Evolutionary conservation across 2,797 vertebrate species (phyloP), one percentile per base, ranked within the genome.

Genomic region (Melanotaenia trifasciata): DNA sequence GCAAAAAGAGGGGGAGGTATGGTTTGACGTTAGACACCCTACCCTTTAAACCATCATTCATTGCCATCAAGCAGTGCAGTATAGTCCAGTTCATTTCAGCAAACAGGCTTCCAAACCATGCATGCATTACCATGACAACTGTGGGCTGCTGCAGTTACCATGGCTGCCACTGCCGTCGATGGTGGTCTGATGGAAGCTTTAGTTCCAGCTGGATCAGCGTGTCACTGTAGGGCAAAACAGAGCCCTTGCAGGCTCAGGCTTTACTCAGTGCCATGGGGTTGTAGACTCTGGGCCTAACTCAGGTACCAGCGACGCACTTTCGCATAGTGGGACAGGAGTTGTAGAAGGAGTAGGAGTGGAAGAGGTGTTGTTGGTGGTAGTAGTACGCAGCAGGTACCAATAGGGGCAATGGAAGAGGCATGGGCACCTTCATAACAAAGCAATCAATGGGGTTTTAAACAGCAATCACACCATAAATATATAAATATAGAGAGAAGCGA

Each of bases 341-440:
- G 94, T 89, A 94, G 93, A 92, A 93, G 89, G 82, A 93, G 93
- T 85, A 93, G 91, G 79, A 87, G 94, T 85, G 90, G 93, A 89
- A 90, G 87, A 90, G 93, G 92, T 89, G 92, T 56, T 90, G 85
- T 77, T 85, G 89, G 78, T 89, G 28, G 91, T 88, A 92, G 92
- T 92, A 92, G 92, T 91, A 93, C 90, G 92, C 94, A 94, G 93
- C 94, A 94, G 94, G 93, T 94, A 94, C 94, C 94, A 93, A 93
- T 94, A 94, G 93, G 95, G 94, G 90, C 94, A 95, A 95, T 95
- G 95, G 94, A 95, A 94, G 94, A 95, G 93, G 93, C 93, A 93
- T 94, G 94, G 94, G 94, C 94, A 96, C 95, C 95, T 96, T 95
- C 94, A 94, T 95, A 95, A 96, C 94, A 96, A 95, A 96, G 94